Base-by-base conservation (phyloP, 2,113 vertebrate genomes). In the Halcyon malimbica region DNA sequence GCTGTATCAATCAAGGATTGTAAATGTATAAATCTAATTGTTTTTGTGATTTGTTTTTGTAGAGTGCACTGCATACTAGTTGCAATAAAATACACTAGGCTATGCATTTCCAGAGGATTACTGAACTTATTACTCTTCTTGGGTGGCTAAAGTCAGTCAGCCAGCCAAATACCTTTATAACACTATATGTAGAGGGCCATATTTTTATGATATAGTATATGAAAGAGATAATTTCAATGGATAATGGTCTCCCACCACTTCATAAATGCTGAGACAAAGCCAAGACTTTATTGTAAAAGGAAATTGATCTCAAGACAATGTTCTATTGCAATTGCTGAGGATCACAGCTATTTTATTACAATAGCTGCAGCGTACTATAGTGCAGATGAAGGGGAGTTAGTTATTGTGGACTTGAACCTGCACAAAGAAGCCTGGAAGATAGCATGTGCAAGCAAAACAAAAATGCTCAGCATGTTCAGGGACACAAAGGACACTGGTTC, bases 61-160 rank as follows among this genome's bases (percentile, higher is more conserved):
- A 93, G 70, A 92, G 53, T 35, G 57, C 67, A 53, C 74, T 79
- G 50, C 3, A 1, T 73, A 82, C 91, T 96, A 84, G 80, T 80
- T 94, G 90, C 89, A 96, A 94, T 96, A 96, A 92, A 87, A 91
- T 48, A 94, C 70, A 94, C 91, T 91, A 94, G 78, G 81, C 83
- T 85, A 65, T 70, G 67, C 24, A 94, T 94, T 97, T 94, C 91
- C 89, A 93, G 81, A 94, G 96, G 93, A 96, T 97, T 96, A 96
- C 84, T 83, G 83, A 92, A 92, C 50, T 96, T 97, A 95, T 96
- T 97, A 76, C 94, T 97, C 96, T 95, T 96, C 96, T 96, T 97
- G 96, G 95, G 96, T 97, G 96, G 96, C 80, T 97, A 54, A 92
- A 94, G 65, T 89, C 86, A 96, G 90, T 77, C 90, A 94, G 80